A percentile compares a stretch with the other conserved stretches of the same genome.
These are phyloP conservation scores for Agonopterix alstromeriana DNA, from an alignment of 2,888 invertebrate genomes.

Conservation along the genomic window DNA sequence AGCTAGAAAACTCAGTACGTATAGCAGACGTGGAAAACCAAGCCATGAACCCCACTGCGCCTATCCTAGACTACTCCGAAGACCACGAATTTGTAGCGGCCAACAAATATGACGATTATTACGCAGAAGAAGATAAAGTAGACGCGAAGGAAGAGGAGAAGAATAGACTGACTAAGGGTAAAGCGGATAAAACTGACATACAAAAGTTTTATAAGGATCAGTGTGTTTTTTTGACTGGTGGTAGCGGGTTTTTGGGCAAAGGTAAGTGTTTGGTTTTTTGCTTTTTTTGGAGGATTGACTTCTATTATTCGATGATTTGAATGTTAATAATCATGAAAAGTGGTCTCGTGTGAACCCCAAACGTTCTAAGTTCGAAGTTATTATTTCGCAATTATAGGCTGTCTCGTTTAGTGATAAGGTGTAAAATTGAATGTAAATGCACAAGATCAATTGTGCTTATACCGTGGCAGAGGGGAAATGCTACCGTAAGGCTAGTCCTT, in stretches of 20 bases:
- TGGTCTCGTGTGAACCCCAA: too few species aligned
- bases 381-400: too few species aligned
- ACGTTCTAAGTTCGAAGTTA: too few species aligned
- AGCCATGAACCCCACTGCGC: slow-evolving; percentile 59
- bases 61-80: slow-evolving; percentile 66
- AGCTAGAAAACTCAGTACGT: slow-evolving; percentile 52
- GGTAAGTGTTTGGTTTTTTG: slow-evolving; percentile 42
- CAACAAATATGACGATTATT: slow-evolving; percentile 61
- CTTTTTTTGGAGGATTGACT: neutral
- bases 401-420: too few species aligned
- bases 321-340: too few species aligned
- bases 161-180: slow-evolving; percentile 63
- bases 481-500: too few species aligned
- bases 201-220: slow-evolving; percentile 59
- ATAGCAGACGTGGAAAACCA: slow-evolving; percentile 51
- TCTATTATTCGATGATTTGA: neutral
- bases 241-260: slow-evolving; percentile 68
- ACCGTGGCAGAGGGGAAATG: too few species aligned
- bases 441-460: too few species aligned
- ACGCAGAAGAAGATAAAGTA: slow-evolving; percentile 58
- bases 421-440: too few species aligned
- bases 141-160: slow-evolving; percentile 68
- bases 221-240: slow-evolving; percentile 68
- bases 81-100: slow-evolving; percentile 73
- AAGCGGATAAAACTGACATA: slow-evolving; percentile 46